Base-by-base conservation (phyloP, 2,888 invertebrate species). In the Scaptomyza reducta region DNA sequence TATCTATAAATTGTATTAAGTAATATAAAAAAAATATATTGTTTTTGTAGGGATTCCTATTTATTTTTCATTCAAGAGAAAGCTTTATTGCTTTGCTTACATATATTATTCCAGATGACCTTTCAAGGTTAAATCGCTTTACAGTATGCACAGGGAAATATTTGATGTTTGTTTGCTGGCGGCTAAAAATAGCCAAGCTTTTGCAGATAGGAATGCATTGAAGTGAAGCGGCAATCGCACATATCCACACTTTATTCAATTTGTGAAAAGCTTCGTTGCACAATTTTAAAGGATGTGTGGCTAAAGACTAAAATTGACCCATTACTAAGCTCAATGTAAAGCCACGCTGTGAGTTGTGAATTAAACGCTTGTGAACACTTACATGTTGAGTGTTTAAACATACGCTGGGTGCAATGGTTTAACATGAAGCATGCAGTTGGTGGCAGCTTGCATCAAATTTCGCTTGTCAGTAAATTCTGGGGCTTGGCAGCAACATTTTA, bases 401-500 rank as follows among this genome's bases (percentile, higher is more conserved):
- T 35, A 10, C 10, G 16, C 6, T 18, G 38, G 33, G 18, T 54
- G 51, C 55, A 58, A 42, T 22, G 16, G 29, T 49, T 47, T 46
- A 58, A 50, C 33, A 22, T 42, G 60, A 47, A 14, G 31, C 31
- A 9, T 41, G 35, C 31, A 35, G 25, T 41, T 33, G 11, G 31
- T 16, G 9, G 56, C 51, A 66, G 70, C 45, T 72, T 61, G 44
- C 49, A 35, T 31, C 25, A 25, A 57, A 35, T 25, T 50, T 25
- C 35, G 35, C 38, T 4, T 5, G 14, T 10, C 25, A 14, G 38
- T 13, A 7, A 16, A n/a, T 22, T 50, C 56, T 65, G 31, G 58
- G 49, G 50, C 27, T 42, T 46, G 50, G 49, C 51, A 46, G 40
- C 50, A 54, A 53, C 61, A 69, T 64, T 86, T 79, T 71, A 80